Percentiles rank a stretch among this genome's conserved stretches.
These are phyloP conservation scores for Helostoma temminkii DNA, from an alignment of 2,797 vertebrate species.

Conservation along the genomic window DNA sequence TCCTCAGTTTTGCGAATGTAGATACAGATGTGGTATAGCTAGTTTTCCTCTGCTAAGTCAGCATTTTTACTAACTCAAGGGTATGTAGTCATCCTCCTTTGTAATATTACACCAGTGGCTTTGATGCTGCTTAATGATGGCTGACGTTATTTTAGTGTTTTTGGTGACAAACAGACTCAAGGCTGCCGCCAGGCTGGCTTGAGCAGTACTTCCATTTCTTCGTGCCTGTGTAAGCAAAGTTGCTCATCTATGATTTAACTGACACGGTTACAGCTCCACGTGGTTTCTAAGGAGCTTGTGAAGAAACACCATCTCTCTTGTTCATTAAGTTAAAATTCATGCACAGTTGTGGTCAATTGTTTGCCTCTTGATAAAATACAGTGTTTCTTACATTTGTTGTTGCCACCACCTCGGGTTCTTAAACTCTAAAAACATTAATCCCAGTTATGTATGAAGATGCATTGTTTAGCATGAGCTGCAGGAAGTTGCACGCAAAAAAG, in stretches of 20 bases:
- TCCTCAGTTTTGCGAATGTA: slow-evolving; percentile 35
- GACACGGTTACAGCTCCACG: slow-evolving; percentile 38
- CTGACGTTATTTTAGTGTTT: slow-evolving; percentile 56
- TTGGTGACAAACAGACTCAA: slow-evolving; percentile 33
- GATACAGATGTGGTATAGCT: slow-evolving; percentile 8
- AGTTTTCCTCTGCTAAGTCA: slow-evolving; percentile 12
- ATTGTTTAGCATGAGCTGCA: slow-evolving; percentile 73
- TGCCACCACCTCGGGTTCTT: slow-evolving; percentile 55
- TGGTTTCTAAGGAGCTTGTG: slow-evolving; percentile 36
- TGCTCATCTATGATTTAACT: slow-evolving; percentile 56
- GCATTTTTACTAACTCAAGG: slow-evolving; percentile 29
- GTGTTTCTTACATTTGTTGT: slow-evolving; percentile 61
- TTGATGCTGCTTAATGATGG: slow-evolving; percentile 42
- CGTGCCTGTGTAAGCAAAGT: slow-evolving; percentile 75
- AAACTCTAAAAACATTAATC: slow-evolving; percentile 51
- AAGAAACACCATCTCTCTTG: slow-evolving; percentile 43
- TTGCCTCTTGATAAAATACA: slow-evolving; percentile 65
- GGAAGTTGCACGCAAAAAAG: slow-evolving; percentile 72
- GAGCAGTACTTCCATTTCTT: slow-evolving; percentile 80
- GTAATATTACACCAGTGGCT: slow-evolving; percentile 36
- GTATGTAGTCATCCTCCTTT: slow-evolving; percentile 23
- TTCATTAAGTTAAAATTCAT: slow-evolving; percentile 44
- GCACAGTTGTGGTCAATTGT: slow-evolving; percentile 33
- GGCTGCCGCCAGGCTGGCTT: slow-evolving; percentile 34
- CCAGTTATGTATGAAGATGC: slow-evolving; percentile 59